Conservation (phyloP, 2,888 invertebrate species). For the Coleophora deauratella region DNA sequence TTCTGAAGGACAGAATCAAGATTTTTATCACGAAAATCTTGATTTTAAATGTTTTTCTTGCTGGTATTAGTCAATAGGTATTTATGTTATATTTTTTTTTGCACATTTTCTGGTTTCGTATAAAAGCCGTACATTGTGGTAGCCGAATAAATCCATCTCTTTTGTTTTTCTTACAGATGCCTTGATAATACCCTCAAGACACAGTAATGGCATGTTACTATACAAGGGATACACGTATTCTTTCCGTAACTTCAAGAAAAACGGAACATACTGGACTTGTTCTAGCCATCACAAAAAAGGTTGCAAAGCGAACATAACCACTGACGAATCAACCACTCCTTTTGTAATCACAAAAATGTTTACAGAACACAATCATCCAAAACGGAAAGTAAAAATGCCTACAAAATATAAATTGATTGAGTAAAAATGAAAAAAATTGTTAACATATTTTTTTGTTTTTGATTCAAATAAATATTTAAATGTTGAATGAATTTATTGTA, state of each 20-base stretch:
- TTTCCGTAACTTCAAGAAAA: constrained; percentile 36
- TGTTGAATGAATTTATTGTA: too few relatives aligned
- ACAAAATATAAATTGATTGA: constrained; percentile 19
- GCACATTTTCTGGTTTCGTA: too few relatives aligned
- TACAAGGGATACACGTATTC: constrained; percentile 47
- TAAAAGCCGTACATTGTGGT: neutral
- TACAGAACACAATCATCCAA: constrained; percentile 36
- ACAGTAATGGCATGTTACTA: constrained; percentile 31
- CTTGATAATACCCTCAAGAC: constrained; percentile 39
- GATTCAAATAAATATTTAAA: too few relatives aligned
- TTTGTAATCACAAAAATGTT: constrained; percentile 29
- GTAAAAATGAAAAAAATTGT: neutral
- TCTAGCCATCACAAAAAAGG: constrained; percentile 55
- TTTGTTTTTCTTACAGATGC: constrained; percentile 32
- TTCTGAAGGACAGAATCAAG: too few relatives aligned
- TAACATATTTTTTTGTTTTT: neutral
- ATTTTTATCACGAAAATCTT: too few relatives aligned
- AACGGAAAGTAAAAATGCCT: constrained; percentile 28
- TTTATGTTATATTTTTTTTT: too few relatives aligned
- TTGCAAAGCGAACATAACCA: constrained; percentile 42
- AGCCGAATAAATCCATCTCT: neutral
- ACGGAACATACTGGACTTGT: constrained; percentile 51
- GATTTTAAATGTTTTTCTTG: too few relatives aligned
- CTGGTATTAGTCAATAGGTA: too few relatives aligned
- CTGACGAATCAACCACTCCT: constrained; percentile 28